phyloP scores from a whole-genome alignment of 1,140 invertebrate species.

The Formica exsecta region DNA sequence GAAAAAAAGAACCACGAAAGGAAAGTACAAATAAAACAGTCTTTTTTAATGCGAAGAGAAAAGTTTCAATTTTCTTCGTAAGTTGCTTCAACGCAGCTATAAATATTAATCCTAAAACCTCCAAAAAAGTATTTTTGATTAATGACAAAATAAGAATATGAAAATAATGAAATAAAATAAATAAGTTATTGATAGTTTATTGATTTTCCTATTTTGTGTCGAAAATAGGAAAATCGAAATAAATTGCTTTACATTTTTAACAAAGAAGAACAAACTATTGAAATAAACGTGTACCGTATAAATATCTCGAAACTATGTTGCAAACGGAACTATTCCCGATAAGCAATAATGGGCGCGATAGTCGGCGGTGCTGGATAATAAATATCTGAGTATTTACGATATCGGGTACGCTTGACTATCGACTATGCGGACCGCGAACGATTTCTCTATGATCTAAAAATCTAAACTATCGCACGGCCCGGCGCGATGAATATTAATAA shows the following conservation, averaged over 20 bases:
- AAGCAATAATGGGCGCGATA: conserved; percentile 46
- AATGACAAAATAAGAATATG: background rate
- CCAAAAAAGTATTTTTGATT: background rate
- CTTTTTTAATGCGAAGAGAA: background rate
- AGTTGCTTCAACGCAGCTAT: background rate
- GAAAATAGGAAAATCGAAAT: background rate
- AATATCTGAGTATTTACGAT: conserved; percentile 54
- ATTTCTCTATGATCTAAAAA: conserved; percentile 40
- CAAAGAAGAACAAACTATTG: background rate
- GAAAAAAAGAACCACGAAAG: background rate
- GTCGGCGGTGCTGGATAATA: conserved; percentile 32
- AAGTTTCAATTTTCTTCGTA: background rate
- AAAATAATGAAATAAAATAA: background rate
- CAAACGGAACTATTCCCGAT: conserved; percentile 48
- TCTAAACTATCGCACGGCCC: conserved; percentile 29
- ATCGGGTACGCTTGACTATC: background rate
- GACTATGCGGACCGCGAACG: background rate
- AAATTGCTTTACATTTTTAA: background rate
- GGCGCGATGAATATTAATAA: conserved; percentile 64
- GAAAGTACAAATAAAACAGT: background rate
- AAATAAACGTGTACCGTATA: background rate
- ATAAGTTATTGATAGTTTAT: background rate
- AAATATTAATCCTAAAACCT: background rate
- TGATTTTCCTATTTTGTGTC: background rate
- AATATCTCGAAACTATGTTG: conserved; percentile 22